A percentile compares a stretch with the other conserved stretches of the same genome.
Evolutionary conservation across 1,140 invertebrate species (phyloP).

Genomic region (Odontomachus brunneus): DNA sequence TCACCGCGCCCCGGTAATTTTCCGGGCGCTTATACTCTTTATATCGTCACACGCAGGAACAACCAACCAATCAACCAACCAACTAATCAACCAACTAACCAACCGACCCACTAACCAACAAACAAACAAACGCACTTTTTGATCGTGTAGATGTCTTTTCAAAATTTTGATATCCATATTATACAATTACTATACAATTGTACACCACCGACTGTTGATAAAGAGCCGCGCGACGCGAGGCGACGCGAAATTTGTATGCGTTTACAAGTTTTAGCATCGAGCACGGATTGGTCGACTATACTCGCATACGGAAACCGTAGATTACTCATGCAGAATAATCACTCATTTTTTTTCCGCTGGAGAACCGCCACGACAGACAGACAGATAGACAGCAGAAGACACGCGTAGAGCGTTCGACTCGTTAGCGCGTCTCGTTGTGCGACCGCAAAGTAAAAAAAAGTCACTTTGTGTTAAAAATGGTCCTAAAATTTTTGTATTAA

Average conservation of each 20-base stretch:
- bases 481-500: no score
- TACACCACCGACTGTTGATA: conserved; percentile 56
- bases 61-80: no score
- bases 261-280: conserved; percentile 66
- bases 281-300: conserved; percentile 31
- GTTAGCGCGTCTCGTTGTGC: no score
- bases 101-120: no score
- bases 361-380: neutral
- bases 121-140: conserved; percentile 46
- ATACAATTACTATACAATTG: conserved; percentile 65
- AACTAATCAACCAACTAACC: no score
- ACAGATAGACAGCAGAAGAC: conserved; percentile 18
- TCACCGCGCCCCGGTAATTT: neutral
- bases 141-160: conserved; percentile 62
- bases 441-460: no score
- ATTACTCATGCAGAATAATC: neutral
- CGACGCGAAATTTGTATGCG: conserved; percentile 72
- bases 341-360: neutral
- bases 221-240: conserved; percentile 40
- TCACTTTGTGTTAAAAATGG: no score
- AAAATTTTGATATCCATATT: conserved; percentile 74
- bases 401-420: conserved; percentile 14
- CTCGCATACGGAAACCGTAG: conserved; percentile 33
- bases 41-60: conserved; percentile 16
- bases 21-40: neutral